These are phyloP conservation scores for Paelopatides confundens DNA, from an alignment of 53 echinoderm and acorn worm species.

Conservation along the genomic window DNA sequence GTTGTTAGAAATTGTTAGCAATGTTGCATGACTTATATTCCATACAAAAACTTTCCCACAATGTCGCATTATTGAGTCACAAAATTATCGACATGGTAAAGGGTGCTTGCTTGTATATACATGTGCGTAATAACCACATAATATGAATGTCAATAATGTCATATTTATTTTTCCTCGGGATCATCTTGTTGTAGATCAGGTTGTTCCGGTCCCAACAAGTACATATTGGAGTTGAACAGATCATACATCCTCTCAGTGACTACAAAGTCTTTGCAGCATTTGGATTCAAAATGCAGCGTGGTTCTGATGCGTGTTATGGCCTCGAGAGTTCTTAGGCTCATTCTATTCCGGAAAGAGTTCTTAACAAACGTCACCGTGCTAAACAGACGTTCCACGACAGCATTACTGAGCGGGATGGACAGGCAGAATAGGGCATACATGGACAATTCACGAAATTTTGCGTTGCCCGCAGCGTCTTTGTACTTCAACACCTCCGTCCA, in stretches of 20 bases:
- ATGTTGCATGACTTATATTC: too few species aligned
- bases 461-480: background rate
- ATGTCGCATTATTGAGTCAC: too few species aligned
- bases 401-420: slow-evolving; percentile 21
- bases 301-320: slow-evolving; percentile 17
- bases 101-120: too few species aligned
- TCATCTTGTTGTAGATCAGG: too few species aligned
- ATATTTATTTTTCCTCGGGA: too few species aligned
- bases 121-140: too few species aligned
- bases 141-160: too few species aligned
- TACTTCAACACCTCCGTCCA: background rate
- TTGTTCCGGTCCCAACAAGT: background rate
- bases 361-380: background rate
- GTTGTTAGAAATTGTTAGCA: too few species aligned
- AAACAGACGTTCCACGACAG: slow-evolving; percentile 28
- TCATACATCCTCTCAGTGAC: background rate
- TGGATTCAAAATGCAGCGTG: background rate
- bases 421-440: slow-evolving; percentile 7
- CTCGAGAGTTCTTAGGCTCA: slow-evolving; percentile 1
- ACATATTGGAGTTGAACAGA: slow-evolving; percentile 25
- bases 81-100: too few species aligned
- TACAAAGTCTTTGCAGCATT: slow-evolving; percentile 15
- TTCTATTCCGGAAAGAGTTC: background rate
- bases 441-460: background rate
- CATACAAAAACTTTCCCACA: too few species aligned